These are phyloP conservation scores for Meandrusa payeni DNA, from an alignment of 2,888 invertebrate genomes.

Conservation along the genomic window DNA sequence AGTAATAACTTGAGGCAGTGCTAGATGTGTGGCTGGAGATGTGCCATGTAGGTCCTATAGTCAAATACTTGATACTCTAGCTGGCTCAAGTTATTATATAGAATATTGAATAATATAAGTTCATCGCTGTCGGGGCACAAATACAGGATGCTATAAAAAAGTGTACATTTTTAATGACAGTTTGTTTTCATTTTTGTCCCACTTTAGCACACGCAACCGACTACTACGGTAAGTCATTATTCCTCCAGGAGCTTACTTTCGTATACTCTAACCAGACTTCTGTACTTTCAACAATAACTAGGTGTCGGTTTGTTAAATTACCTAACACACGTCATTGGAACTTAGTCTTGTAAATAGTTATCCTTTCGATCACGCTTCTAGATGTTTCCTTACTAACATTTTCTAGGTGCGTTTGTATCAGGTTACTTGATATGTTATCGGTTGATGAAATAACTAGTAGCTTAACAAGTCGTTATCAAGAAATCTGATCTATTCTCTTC, in stretches of 20 bases:
- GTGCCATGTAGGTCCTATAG: too few species aligned
- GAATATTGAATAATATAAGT: not conserved
- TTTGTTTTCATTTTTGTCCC: slow-evolving; percentile 70
- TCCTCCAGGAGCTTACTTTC: slow-evolving; percentile 79
- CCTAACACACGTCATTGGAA: slow-evolving; percentile 26
- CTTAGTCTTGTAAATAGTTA: slow-evolving; percentile 64
- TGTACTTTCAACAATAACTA: slow-evolving; percentile 35
- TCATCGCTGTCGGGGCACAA: slow-evolving; percentile 25
- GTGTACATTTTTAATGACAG: slow-evolving; percentile 51
- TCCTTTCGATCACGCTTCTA: slow-evolving; percentile 74
- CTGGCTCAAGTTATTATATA: slow-evolving; percentile 8
- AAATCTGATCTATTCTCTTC: slow-evolving; percentile 50
- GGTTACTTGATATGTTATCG: slow-evolving; percentile 61
- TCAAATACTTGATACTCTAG: too few species aligned
- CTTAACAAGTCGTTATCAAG: slow-evolving; percentile 43
- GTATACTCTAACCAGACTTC: slow-evolving; percentile 47
- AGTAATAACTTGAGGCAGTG: too few species aligned
- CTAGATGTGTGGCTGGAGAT: too few species aligned
- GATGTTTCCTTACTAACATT: slow-evolving; percentile 70
- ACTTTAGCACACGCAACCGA: slow-evolving; percentile 96
- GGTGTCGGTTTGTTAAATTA: slow-evolving; percentile 59
- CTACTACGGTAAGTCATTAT: slow-evolving; percentile 99
- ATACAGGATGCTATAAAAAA: slow-evolving; percentile 21
- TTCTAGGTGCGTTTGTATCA: slow-evolving; percentile 53
- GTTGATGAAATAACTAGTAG: too few species aligned